Conservation (phyloP, 2,888 invertebrate genomes). For the Salticus scenicus region DNA sequence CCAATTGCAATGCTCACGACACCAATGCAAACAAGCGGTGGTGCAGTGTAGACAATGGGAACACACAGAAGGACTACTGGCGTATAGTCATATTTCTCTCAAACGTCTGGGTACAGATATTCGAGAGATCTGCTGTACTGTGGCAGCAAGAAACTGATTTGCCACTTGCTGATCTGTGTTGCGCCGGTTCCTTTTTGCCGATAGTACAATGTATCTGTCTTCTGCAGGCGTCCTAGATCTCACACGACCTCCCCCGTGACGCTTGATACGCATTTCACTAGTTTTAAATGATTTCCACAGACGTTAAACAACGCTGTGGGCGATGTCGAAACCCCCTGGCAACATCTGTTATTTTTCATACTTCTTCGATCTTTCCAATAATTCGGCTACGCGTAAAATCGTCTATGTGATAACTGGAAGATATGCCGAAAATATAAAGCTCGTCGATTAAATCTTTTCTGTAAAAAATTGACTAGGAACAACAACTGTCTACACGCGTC, state of each 20-base stretch:
- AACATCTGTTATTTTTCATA: background rate
- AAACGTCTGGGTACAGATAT: slow-evolving; percentile 16
- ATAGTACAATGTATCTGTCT: slow-evolving; percentile 4
- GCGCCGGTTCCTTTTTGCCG: background rate
- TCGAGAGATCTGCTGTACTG: background rate
- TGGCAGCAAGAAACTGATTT: slow-evolving; percentile 4
- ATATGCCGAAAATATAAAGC: too few relatives aligned
- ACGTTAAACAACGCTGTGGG: background rate
- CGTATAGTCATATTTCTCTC: background rate
- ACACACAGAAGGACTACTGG: slow-evolving; percentile 2
- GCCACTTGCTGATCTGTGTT: background rate
- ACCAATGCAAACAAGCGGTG: slow-evolving; percentile 24
- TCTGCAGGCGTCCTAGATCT: background rate
- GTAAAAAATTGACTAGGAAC: background rate
- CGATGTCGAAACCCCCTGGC: background rate
- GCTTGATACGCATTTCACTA: slow-evolving; percentile 6
- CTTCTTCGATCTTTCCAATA: background rate
- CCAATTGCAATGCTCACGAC: slow-evolving; percentile 22
- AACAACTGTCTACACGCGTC: slow-evolving; percentile 2
- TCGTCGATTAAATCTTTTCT: too few relatives aligned
- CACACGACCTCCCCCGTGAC: slow-evolving; percentile 8
- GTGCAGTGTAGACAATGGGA: slow-evolving; percentile 17
- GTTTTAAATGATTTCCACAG: slow-evolving; percentile 3
- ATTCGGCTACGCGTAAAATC: too few relatives aligned
- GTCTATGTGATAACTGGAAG: too few relatives aligned